Evolutionary conservation across 2,797 vertebrate genomes (phyloP), one percentile per base, ranked within the genome.

Genomic region (Phalanger gymnotis): DNA sequence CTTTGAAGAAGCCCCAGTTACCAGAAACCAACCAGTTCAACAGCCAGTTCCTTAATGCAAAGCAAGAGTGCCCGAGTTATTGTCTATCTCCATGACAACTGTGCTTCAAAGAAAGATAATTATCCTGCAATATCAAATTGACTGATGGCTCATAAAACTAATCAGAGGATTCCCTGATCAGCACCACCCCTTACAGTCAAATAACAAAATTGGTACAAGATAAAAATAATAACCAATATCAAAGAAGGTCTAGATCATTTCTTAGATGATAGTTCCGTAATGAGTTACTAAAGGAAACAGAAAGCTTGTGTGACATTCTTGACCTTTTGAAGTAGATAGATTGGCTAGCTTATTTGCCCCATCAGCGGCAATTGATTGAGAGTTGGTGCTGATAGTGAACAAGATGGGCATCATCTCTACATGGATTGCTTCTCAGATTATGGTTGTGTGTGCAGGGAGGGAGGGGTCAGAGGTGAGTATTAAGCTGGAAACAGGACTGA

Each of bases 191-290:
- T 47, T 47, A 47, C 40, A 87, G 40, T 87, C 40, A 47, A 87
- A 87, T 47, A 51, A 87, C 73, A 87, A 87, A 25, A 7, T 27
- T 81, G 7, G n/a, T 47, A 47, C n/a, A 47, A 81, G 58, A 40
- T 40, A n/a, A 73, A 40, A 73, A 40, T 73, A 73, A 73, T n/a
- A 40, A 73, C 34, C 40, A n/a, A 16, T 73, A 19, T 73, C 61
- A 81, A 81, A 93, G 28, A 95, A 95, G 66, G 19, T 13, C 30
- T 94, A 57, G 19, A 57, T 54, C 4, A 95, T 58, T 58, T 97
- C 10, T 16, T 22, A 95, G 40, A 96, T 1, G 94, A 91, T 94
- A 52, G 0, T 28, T 27, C 27, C 2, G 4, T 34, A 66, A 81
- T 81, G 1, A 94, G 6, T 66, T 93, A 94, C 73, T 47, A 73